A percentile compares a stretch with the other conserved stretches of the same genome.
Evolutionary conservation across 2,797 vertebrate species (phyloP).

Genomic region (Threskiornis aethiopicus): DNA sequence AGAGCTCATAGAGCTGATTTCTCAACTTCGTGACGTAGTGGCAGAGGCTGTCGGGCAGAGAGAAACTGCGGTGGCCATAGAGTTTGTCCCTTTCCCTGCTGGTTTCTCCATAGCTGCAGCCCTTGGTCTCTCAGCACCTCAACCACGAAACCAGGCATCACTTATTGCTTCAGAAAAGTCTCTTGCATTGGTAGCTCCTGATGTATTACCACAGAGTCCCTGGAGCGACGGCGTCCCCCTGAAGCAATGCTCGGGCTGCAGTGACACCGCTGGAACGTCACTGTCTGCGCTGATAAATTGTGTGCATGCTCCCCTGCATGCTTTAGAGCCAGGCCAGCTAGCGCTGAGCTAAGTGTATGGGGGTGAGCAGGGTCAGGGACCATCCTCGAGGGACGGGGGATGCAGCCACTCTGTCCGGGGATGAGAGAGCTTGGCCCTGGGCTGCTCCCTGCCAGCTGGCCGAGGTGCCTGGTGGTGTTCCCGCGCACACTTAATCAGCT

Average conservation of each 20-base stretch:
- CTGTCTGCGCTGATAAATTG: background rate
- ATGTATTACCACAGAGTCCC: background rate
- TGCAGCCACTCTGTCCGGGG: accelerated
- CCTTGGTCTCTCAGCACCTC: background rate
- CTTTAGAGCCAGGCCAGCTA: background rate
- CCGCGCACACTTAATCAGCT: background rate
- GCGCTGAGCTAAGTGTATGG: background rate
- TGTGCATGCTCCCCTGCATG: accelerated
- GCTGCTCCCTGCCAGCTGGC: conserved; percentile 8
- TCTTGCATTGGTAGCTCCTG: background rate
- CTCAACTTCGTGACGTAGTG: background rate
- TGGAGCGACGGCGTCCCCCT: accelerated
- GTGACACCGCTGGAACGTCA: background rate
- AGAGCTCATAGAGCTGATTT: background rate
- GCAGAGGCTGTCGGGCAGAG: background rate
- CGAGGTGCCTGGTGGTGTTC: accelerated
- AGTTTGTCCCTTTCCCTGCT: background rate
- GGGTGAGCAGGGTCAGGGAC: background rate
- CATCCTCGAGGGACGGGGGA: background rate
- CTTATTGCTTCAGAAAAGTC: background rate
- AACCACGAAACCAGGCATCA: accelerated
- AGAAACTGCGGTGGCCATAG: background rate
- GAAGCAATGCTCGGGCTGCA: background rate
- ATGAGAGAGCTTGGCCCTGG: background rate
- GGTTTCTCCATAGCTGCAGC: background rate